Evolutionary conservation across 2,113 vertebrate species (phyloP), one percentile per base, ranked within the genome.

Genomic region (Petrocephalus zakoni): DNA sequence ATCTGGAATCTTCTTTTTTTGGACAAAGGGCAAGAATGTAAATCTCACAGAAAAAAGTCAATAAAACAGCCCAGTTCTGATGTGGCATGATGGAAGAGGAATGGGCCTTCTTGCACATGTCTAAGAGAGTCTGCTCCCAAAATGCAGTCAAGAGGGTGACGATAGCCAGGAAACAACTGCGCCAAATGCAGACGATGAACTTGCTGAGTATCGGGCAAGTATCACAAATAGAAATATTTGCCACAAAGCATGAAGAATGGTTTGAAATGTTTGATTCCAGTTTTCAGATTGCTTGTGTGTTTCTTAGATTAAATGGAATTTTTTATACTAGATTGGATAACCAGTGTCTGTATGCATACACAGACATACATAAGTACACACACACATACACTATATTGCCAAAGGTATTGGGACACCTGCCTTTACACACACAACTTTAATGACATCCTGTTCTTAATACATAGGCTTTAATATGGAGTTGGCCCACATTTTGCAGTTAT

Each of bases 171-270:
- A 34, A 88, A 34, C 47, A 42, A 22, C 49, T 0, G 49, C 13
- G 22, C 22, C 87, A 47, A 29, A 64, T 83, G 75, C 56, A 64
- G 52, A 15, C 21, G 82, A 47, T 4, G 46, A 51, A n/a, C 89
- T 52, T 46, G 29, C n/a, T 68, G 87, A 90, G 82, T 21, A 85
- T 19, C 22, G 68, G 37, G 22, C 5, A 22, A 52, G 82, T 15
- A 61, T 55, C 13, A 72, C 51, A 47, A 86, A 89, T 86, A 53
- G n/a, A 83, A 86, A 86, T n/a, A 82, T 46, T 64, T 81, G 85
- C 68, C 88, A 87, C 75, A 55, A 56, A 51, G 52, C 37, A 56
- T 78, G 37, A 37, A 29, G 85, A 56, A 37, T 21, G 8, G 87
- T 86, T 51, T 37, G 42, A 86, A 52, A 86, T 47, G 5, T 64